Evolutionary conservation across 2,888 invertebrate genomes (phyloP).

Genomic region (Eutolmus rufibarbis): DNA sequence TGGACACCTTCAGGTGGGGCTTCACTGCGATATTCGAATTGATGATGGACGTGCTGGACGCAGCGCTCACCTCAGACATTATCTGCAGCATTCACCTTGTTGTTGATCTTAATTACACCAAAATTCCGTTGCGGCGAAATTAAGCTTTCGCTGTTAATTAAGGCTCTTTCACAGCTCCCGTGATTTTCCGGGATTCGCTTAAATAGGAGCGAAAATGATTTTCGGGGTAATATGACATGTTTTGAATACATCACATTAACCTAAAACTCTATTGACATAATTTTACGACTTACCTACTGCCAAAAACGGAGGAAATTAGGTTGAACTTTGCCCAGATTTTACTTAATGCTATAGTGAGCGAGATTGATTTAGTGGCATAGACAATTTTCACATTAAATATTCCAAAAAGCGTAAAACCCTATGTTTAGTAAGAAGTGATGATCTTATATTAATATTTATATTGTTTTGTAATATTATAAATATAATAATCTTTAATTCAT

Average conservation of each 20-base stretch:
- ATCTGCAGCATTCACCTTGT: neutral
- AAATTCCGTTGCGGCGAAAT: neutral
- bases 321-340: neutral
- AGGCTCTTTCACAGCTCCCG: neutral
- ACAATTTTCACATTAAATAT: no score
- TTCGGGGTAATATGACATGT: neutral
- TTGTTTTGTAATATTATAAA: no score
- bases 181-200: neutral
- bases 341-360: no score
- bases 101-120: neutral
- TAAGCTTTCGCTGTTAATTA: neutral
- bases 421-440: no score
- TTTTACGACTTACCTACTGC: neutral
- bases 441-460: no score
- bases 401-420: no score
- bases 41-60: neutral
- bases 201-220: neutral
- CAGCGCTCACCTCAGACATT: neutral
- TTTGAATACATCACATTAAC: neutral
- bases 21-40: neutral
- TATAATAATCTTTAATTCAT: no score
- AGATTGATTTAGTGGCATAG: no score
- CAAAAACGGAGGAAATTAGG: neutral
- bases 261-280: neutral
- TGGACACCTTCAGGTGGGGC: neutral